phyloP scores from a whole-genome alignment of 2,113 vertebrate species.

The Petromus typicus region DNA sequence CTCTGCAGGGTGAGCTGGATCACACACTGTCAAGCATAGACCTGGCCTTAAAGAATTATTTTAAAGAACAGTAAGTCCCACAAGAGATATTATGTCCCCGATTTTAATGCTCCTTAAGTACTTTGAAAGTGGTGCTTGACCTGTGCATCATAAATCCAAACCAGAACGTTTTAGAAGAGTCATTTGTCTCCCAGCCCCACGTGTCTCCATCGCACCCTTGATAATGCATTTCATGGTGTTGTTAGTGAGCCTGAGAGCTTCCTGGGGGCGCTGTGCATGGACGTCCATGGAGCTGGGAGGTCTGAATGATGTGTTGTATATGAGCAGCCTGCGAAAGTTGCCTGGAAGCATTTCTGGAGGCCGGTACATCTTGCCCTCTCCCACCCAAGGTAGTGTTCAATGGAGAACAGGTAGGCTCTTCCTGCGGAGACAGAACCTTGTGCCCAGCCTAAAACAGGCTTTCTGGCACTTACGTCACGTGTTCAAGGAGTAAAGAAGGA shows the following conservation, averaged over 20 bases:
- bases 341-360: constrained; percentile 49
- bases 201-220: constrained; percentile 18
- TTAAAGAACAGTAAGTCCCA: constrained; percentile 42
- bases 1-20: constrained; percentile 47
- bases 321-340: constrained; percentile 43
- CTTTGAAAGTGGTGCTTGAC: constrained; percentile 81
- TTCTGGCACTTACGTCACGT: constrained; percentile 15
- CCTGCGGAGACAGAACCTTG: constrained; percentile 21
- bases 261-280: constrained; percentile 62
- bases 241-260: constrained; percentile 78
- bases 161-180: constrained; percentile 71
- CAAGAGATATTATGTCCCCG: constrained; percentile 78
- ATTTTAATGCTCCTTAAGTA: constrained; percentile 78
- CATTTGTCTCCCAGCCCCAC: constrained; percentile 72
- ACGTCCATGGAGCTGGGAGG: constrained; percentile 53
- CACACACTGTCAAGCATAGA: constrained; percentile 70
- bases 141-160: constrained; percentile 79
- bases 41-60: constrained; percentile 71
- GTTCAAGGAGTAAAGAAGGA: not conserved
- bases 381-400: constrained; percentile 52
- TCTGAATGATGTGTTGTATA: constrained; percentile 67
- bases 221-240: constrained; percentile 65
- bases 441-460: constrained; percentile 27
- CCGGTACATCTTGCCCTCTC: constrained; percentile 64
- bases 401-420: constrained; percentile 54